Base-by-base conservation (phyloP, 2,888 invertebrate species). In the Helicoverpa assulta region DNA sequence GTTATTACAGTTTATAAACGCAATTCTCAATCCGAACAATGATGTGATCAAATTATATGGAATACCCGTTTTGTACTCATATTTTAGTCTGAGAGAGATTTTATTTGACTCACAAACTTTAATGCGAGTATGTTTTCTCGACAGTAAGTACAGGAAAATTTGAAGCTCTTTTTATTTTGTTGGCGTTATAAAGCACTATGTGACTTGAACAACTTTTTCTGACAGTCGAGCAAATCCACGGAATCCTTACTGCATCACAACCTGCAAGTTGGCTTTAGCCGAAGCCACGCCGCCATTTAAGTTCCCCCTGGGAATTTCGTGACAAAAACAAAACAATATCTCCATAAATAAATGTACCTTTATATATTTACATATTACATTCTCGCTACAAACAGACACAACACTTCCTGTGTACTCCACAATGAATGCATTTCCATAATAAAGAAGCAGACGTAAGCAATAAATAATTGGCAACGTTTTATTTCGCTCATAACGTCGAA, bases 201-300 rank as follows among this genome's bases (percentile, higher is more conserved):
- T 65, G 68, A 76, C 70, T 78, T 70, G 67, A 79, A 82, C 64
- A 73, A 82, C 78, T 85, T 86, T 75, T 73, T 78, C 80, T 82
- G 80, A 81, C 84, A 80, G 84, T 80, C 67, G 76, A 81, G 77
- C 77, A 84, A 86, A 88, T 88, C 88, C 83, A 66, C 73, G 60
- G 66, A 81, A 88, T 82, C 79, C 79, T 84, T 75, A 77, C 81
- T 84, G 82, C 81, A 85, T 81, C 78, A 85, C 80, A 85, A 86
- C 81, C 81, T 84, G 82, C 85, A 85, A 83, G 81, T 83, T 71
- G 76, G 85, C 80, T 87, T 80, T 80, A 81, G 81, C 80, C 73
- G 80, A 80, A 87, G 84, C 85, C 73, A 76, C 80, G 74, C 80
- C 67, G 70, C 78, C 73, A 64, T 81, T 83, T 85, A 82, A 85